Conservation (phyloP, 2,113 vertebrate species). For the Patagioenas fasciata region DNA sequence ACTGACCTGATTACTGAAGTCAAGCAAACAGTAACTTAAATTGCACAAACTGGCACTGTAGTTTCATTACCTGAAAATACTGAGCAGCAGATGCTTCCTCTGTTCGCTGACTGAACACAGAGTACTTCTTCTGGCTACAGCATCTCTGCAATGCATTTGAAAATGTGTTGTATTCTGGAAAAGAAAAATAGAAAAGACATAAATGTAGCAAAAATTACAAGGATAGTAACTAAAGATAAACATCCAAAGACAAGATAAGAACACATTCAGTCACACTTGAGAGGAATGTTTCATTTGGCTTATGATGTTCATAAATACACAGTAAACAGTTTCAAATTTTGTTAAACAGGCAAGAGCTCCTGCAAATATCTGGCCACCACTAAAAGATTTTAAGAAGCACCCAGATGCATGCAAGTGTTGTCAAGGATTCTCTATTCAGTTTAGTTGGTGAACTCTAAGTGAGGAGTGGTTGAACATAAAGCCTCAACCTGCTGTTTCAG, state of each 20-base stretch:
- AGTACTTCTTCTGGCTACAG: background rate
- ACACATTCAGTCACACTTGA: background rate
- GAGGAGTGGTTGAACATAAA: background rate
- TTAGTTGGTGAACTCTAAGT: background rate
- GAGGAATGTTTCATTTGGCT: background rate
- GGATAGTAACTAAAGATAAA: background rate
- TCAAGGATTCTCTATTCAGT: background rate
- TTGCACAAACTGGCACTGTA: background rate
- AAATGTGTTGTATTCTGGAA: conserved; percentile 73
- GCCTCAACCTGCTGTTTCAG: background rate
- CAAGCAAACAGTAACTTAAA: background rate
- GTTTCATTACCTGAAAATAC: conserved; percentile 75
- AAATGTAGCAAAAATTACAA: background rate
- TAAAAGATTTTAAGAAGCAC: background rate
- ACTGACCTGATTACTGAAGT: background rate
- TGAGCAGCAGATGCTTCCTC: conserved; percentile 65
- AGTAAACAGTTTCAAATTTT: background rate
- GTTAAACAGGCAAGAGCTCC: background rate
- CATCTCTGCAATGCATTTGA: conserved; percentile 55
- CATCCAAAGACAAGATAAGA: background rate
- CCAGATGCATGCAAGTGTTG: background rate
- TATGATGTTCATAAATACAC: background rate
- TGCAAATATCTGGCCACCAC: background rate
- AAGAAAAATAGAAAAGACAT: background rate
- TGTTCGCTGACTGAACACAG: conserved; percentile 50